phyloP scores from a whole-genome alignment of 2,113 vertebrate genomes.

The Festucalex cinctus region DNA sequence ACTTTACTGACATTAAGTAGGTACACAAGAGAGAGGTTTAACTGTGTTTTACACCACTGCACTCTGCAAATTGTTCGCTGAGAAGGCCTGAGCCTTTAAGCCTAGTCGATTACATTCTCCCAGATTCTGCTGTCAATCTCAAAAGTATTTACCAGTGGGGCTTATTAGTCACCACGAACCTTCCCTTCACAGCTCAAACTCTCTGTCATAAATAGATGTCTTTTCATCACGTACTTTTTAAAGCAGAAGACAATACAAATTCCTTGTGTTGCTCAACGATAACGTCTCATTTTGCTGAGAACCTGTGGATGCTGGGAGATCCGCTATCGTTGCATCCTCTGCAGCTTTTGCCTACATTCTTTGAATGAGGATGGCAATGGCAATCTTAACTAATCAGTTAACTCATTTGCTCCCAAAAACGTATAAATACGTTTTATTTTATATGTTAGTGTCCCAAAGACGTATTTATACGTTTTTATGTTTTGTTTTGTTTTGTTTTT shows the following conservation, averaged over 20 bases:
- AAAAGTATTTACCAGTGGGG: constrained; percentile 54
- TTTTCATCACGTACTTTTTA: not conserved
- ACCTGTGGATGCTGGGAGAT: not conserved
- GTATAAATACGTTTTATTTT: too few relatives aligned
- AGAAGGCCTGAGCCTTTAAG: constrained; percentile 60
- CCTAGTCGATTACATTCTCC: constrained; percentile 58
- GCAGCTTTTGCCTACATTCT: not conserved
- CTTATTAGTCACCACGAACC: constrained; percentile 43
- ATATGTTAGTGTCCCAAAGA: too few relatives aligned
- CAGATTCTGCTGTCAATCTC: constrained; percentile 58
- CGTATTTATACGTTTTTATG: too few relatives aligned
- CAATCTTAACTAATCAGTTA: too few relatives aligned
- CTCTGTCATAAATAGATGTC: not conserved
- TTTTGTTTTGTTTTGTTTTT: too few relatives aligned
- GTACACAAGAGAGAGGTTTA: constrained; percentile 33
- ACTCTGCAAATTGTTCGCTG: constrained; percentile 60
- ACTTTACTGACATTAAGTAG: not conserved
- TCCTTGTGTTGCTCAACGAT: not conserved
- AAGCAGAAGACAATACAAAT: not conserved
- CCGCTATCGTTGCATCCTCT: not conserved
- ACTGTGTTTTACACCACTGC: constrained; percentile 61
- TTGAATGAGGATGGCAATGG: too few relatives aligned
- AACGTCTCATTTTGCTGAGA: not conserved
- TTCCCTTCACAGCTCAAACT: not conserved
- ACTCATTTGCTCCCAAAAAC: too few relatives aligned